These are phyloP conservation scores for Ricordea florida DNA, from an alignment of 92 coral and sea anemone species.

Conservation along the genomic window DNA sequence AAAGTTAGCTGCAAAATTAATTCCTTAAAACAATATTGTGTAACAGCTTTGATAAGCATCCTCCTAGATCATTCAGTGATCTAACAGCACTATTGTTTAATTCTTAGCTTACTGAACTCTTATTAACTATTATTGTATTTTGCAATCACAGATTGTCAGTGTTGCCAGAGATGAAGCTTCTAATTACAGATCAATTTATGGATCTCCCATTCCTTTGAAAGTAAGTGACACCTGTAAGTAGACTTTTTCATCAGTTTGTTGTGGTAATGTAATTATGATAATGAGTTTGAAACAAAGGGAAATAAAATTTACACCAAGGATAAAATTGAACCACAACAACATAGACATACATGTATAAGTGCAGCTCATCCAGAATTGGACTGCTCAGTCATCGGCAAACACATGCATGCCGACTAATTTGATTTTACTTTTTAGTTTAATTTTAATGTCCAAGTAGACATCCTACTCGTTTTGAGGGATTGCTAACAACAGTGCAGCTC, in stretches of 20 bases:
- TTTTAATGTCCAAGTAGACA: too few species aligned
- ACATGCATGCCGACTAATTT: too few species aligned
- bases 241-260: neutral
- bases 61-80: neutral
- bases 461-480: too few species aligned
- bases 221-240: slow-evolving; percentile 30
- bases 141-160: slow-evolving; percentile 68
- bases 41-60: neutral
- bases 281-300: too few species aligned
- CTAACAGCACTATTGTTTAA: neutral
- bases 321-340: neutral
- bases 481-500: too few species aligned
- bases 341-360: neutral
- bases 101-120: neutral
- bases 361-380: too few species aligned
- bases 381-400: too few species aligned
- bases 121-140: neutral
- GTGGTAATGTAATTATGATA: neutral
- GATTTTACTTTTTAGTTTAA: too few species aligned
- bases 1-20: neutral
- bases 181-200: slow-evolving; percentile 91
- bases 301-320: too few species aligned
- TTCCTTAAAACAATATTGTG: neutral
- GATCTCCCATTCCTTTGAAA: slow-evolving; percentile 93
- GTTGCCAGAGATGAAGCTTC: slow-evolving; percentile 99